These are phyloP conservation scores for Labrus mixtus DNA, from an alignment of 2,113 vertebrate species.

Conservation along the genomic window DNA sequence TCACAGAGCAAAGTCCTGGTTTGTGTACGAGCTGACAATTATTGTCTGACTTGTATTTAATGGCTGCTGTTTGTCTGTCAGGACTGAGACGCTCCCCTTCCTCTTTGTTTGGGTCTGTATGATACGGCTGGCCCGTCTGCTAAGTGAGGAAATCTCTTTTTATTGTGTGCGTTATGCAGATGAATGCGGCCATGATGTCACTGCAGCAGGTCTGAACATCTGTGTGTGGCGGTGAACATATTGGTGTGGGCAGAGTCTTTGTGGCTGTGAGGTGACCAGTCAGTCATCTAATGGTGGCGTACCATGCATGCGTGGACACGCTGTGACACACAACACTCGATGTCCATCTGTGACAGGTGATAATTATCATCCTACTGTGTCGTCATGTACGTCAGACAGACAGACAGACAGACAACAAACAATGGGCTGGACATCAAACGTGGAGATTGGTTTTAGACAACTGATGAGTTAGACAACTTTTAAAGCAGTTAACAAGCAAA, in stretches of 20 bases:
- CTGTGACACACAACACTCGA: slow-evolving; percentile 24
- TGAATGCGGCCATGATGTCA: slow-evolving; percentile 36
- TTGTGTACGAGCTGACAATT: slow-evolving; percentile 13
- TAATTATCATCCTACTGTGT: slow-evolving; percentile 62
- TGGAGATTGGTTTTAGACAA: slow-evolving; percentile 18
- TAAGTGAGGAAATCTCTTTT: slow-evolving; percentile 41
- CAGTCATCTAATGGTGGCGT: slow-evolving; percentile 14
- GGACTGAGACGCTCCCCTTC: slow-evolving; percentile 30
- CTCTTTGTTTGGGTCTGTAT: slow-evolving; percentile 31
- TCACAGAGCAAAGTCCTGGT: neutral
- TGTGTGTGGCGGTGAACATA: slow-evolving; percentile 53
- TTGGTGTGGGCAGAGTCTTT: slow-evolving; percentile 43
- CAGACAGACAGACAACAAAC: slow-evolving; percentile 27
- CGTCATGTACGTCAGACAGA: slow-evolving; percentile 17
- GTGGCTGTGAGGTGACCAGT: slow-evolving; percentile 39
- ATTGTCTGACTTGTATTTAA: slow-evolving; percentile 26
- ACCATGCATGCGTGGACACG: slow-evolving; percentile 25
- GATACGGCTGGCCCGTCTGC: slow-evolving; percentile 29
- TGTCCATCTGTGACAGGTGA: slow-evolving; percentile 62
- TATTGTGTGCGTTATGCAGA: slow-evolving; percentile 51
- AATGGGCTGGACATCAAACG: slow-evolving; percentile 13
- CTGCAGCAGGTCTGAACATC: slow-evolving; percentile 42
- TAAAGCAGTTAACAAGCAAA: neutral
- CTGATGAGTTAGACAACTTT: neutral
- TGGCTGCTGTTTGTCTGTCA: slow-evolving; percentile 30